Evolutionary conservation across 2,113 vertebrate genomes (phyloP).

Genomic region (Megaptera novaeangliae): DNA sequence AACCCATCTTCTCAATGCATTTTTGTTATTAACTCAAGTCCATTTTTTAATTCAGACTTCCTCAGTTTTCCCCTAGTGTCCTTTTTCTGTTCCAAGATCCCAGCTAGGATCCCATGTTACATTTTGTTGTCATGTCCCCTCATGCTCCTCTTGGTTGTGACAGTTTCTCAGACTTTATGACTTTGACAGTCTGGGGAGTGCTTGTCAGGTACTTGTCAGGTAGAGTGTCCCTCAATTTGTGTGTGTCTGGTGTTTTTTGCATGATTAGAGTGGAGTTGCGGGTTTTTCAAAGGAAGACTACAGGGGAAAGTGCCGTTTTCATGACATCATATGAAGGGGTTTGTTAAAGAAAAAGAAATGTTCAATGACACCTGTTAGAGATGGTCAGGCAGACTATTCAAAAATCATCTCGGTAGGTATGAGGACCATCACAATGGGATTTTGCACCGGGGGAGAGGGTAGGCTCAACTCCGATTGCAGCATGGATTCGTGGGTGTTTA

Average conservation of each 20-base stretch:
- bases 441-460: not conserved
- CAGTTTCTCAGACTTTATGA: not conserved
- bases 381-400: not conserved
- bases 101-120: fast-evolving
- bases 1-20: not conserved
- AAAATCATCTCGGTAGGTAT: not conserved
- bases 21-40: not conserved
- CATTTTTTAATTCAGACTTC: not conserved
- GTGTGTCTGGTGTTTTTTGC: not conserved
- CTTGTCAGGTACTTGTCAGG: no score
- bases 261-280: not conserved
- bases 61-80: not conserved
- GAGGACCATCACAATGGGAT: not conserved
- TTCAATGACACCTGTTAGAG: not conserved
- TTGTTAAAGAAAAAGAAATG: not conserved
- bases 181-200: not conserved
- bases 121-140: fast-evolving
- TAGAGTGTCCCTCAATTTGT: not conserved
- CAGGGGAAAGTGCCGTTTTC: fast-evolving
- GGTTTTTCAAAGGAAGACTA: not conserved
- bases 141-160: not conserved
- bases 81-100: not conserved
- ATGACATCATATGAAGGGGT: not conserved
- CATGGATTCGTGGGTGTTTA: not conserved
- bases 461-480: not conserved